Evolutionary conservation across 2,113 vertebrate species (phyloP), one percentile per base, ranked within the genome.

Genomic region (Empidonax traillii): DNA sequence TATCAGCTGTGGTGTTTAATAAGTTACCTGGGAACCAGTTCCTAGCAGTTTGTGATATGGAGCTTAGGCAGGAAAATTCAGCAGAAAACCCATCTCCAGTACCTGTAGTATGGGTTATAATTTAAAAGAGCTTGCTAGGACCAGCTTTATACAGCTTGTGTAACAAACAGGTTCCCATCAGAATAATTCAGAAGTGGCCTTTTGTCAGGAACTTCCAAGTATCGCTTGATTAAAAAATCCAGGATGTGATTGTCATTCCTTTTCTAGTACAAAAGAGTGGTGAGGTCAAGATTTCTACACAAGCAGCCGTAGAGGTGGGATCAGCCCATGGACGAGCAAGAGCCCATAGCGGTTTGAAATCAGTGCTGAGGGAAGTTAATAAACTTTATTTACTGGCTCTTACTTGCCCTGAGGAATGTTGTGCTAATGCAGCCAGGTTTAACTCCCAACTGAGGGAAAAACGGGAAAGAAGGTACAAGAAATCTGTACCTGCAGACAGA

Each of bases 1-100:
- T 8, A 46, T 75, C 86, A 84, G 0, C 89, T 31, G 2, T 22
- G 33, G 14, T 52, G 81, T 91, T 97, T 96, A 87, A 96, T 91
- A 56, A 83, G 88, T 93, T 95, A 95, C 94, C 83, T 86, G 68
- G 68, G 63, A 91, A 83, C 90, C 81, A 61, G 79, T 56, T 90
- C 24, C 87, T 28, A 87, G 67, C 85, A 74, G 91, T 87, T 94
- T 15, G 12, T 31, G 12, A 35, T 37, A 7, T 2, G 18, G 69
- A 43, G 27, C 35, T 62, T 15, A 20, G 68, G 49, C 89, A 89
- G 83, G 86, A 85, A 94, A 92, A 87, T 35, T 21, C 73, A 76
- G 11, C 61, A 68, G 83, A 59, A 92, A 41, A 37, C 46, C 61
- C 5, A 3, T 31, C 47, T 37, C 28, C 9, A 23, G n/a, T 72